phyloP scores from a whole-genome alignment of 2,113 vertebrate species.

The Uropsilus gracilis region DNA sequence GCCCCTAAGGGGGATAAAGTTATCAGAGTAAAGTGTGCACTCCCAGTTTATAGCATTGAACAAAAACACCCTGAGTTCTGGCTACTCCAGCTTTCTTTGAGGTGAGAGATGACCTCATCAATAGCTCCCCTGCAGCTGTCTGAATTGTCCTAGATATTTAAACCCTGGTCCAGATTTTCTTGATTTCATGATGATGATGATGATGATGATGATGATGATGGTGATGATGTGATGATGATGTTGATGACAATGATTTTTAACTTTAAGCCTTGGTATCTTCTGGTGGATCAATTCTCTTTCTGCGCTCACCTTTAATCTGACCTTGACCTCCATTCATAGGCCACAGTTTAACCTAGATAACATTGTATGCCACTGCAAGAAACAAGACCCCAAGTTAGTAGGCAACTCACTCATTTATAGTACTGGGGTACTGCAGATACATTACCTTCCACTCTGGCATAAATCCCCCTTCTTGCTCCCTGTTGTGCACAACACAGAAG shows the following conservation, averaged over 20 bases:
- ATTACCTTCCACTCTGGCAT: neutral
- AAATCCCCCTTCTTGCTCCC: neutral
- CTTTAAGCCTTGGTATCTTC: neutral
- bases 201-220: no score
- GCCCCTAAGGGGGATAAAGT: no score
- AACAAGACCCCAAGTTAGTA: neutral
- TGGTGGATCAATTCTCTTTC: neutral
- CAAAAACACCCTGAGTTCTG: rapidly evolving
- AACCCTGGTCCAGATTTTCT: neutral
- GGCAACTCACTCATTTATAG: neutral
- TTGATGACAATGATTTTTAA: no score
- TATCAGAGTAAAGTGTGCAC: no score
- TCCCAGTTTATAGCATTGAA: no score
- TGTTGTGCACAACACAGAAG: no score
- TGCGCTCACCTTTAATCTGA: neutral
- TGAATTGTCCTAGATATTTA: neutral
- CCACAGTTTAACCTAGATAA: neutral
- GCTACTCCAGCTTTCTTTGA: neutral
- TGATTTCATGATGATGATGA: no score
- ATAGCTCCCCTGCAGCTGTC: neutral
- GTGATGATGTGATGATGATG: no score
- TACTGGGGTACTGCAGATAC: neutral
- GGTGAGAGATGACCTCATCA: no score
- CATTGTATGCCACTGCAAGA: neutral
- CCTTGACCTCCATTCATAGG: neutral